Conservation (phyloP, 2,888 invertebrate species). For the Coleophora flavipennella region DNA sequence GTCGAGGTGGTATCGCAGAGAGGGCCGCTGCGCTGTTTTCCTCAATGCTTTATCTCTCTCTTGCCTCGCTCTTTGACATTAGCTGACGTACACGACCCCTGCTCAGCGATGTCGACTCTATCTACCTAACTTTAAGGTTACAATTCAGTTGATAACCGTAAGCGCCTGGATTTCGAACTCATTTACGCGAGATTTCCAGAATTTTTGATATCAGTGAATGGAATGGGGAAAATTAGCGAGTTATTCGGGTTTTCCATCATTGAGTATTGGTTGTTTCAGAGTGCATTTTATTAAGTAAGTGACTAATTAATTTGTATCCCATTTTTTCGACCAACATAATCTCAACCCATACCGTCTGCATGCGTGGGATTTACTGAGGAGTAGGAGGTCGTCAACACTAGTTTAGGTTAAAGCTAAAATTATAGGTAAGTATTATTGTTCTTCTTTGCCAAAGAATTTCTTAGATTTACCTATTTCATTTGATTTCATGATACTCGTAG, state of each 20-base stretch:
- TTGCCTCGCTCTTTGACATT: conserved; percentile 63
- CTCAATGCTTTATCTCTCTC: conserved; percentile 58
- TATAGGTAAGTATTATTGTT: too few relatives aligned
- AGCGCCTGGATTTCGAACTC: conserved; percentile 53
- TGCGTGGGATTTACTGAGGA: too few relatives aligned
- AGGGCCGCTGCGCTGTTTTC: conserved; percentile 44
- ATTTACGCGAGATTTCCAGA: conserved; percentile 53
- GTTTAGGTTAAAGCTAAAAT: too few relatives aligned
- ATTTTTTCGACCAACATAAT: too few relatives aligned
- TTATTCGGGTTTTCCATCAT: too few relatives aligned
- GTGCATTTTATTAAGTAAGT: conserved; percentile 8
- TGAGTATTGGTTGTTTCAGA: too few relatives aligned
- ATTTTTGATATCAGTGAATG: conserved; percentile 59
- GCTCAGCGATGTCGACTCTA: conserved; percentile 38
- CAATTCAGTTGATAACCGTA: conserved; percentile 22
- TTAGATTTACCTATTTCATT: too few relatives aligned
- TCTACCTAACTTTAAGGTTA: conserved; percentile 23
- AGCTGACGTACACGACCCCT: conserved; percentile 46
- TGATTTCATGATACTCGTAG: too few relatives aligned
- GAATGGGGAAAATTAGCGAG: conserved; percentile 9
- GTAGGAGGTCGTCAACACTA: too few relatives aligned
- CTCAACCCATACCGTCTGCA: too few relatives aligned
- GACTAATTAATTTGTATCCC: too few relatives aligned
- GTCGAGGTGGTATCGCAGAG: not conserved
- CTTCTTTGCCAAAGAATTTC: too few relatives aligned